These are phyloP conservation scores for Agrenia bidenticulata DNA, from an alignment of 2,888 invertebrate genomes.

Conservation along the genomic window DNA sequence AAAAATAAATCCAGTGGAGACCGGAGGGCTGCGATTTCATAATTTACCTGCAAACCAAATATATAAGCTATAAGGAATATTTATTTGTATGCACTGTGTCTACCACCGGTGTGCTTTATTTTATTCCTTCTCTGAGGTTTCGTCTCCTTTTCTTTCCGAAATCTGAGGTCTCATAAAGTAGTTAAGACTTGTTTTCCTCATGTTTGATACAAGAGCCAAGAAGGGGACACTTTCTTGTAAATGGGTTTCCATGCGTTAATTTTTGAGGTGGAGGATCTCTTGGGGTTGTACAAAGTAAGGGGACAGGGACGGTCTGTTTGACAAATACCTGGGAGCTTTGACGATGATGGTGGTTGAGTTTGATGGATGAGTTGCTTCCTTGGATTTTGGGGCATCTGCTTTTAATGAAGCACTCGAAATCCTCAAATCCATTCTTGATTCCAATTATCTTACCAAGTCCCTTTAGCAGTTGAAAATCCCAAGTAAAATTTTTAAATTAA, in stretches of 20 bases:
- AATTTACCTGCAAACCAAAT: too few species aligned
- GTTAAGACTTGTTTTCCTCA: slow-evolving; percentile 1
- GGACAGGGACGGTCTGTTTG: slow-evolving; percentile 17
- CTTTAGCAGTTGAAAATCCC: too few species aligned
- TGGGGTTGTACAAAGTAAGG: slow-evolving; percentile 8
- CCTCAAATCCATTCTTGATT: too few species aligned
- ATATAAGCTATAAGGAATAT: too few species aligned
- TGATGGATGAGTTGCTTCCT: slow-evolving; percentile 15
- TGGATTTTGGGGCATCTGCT: neutral
- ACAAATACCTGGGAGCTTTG: slow-evolving; percentile 4
- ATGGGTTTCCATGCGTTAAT: slow-evolving; percentile 20
- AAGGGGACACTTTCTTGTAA: slow-evolving; percentile 9
- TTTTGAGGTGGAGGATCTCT: slow-evolving; percentile 10
- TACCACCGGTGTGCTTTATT: too few species aligned
- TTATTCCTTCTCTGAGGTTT: too few species aligned
- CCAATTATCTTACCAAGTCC: too few species aligned
- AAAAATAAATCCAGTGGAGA: too few species aligned
- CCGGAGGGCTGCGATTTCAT: too few species aligned
- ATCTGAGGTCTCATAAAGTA: neutral
- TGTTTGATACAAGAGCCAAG: neutral
- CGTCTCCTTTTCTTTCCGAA: too few species aligned
- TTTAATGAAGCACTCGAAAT: neutral
- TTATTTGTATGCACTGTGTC: too few species aligned
- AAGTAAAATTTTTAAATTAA: too few species aligned
- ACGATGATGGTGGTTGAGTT: neutral